Conservation (phyloP, 2,888 invertebrate species). For the Caenorhabditis afra region DNA sequence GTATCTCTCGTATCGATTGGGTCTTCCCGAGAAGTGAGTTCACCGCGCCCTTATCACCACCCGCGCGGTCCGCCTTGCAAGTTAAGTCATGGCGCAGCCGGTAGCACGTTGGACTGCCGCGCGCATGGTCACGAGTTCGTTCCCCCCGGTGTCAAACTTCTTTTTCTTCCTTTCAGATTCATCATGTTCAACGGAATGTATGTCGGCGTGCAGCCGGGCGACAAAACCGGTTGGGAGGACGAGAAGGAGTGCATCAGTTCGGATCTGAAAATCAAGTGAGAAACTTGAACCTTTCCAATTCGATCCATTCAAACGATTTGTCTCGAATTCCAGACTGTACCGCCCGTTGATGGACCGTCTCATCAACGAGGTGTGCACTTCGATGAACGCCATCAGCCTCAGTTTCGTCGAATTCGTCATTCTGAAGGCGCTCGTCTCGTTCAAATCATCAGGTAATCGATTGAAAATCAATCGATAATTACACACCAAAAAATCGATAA, state of each 20-base stretch:
- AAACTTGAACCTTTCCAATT: too few relatives aligned
- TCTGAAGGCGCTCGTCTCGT: conserved; percentile 69
- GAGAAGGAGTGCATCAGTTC: conserved; percentile 65
- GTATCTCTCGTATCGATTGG: conserved; percentile 66
- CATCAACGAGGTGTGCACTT: conserved; percentile 64
- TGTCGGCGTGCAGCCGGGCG: conserved; percentile 62
- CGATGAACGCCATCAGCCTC: conserved; percentile 64
- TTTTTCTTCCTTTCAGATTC: conserved; percentile 66
- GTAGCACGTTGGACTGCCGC: too few relatives aligned
- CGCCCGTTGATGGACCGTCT: conserved; percentile 68
- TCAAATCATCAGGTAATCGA: conserved; percentile 63
- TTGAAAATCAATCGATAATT: too few relatives aligned
- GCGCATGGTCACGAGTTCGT: too few relatives aligned
- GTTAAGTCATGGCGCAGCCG: too few relatives aligned
- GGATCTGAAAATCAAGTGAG: conserved; percentile 67
- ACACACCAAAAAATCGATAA: too few relatives aligned
- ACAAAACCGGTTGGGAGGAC: conserved; percentile 69
- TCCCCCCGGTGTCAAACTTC: too few relatives aligned
- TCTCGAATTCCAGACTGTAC: conserved; percentile 62
- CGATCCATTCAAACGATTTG: background rate
- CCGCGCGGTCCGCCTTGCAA: too few relatives aligned
- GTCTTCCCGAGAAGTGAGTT: conserved; percentile 64
- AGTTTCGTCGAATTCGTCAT: conserved; percentile 67
- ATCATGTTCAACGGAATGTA: conserved; percentile 73
- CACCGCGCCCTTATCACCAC: too few relatives aligned